phyloP scores from a whole-genome alignment of 2,888 invertebrate species.

The Lepetodrilus schrolli region DNA sequence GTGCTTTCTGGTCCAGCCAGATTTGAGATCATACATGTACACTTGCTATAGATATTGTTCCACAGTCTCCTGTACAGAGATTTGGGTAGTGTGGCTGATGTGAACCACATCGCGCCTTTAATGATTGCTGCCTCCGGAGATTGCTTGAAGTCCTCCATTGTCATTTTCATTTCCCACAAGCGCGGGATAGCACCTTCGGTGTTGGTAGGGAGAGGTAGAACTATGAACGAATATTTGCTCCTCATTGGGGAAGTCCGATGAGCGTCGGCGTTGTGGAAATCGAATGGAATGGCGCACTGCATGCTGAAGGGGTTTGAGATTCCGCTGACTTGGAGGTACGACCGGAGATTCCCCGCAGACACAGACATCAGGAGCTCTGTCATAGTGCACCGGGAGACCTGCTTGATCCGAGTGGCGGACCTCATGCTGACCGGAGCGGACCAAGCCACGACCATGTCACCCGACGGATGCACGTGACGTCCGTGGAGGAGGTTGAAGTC shows the following conservation, averaged over 20 bases:
- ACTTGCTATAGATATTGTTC: conserved; percentile 62
- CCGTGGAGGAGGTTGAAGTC: conserved; percentile 77
- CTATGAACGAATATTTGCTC: conserved; percentile 57
- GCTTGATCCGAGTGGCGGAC: conserved; percentile 76
- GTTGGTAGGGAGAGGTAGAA: conserved; percentile 77
- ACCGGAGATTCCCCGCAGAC: conserved; percentile 77
- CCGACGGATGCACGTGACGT: conserved; percentile 62
- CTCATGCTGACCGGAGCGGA: conserved; percentile 77
- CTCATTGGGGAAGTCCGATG: conserved; percentile 30
- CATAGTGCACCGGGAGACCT: conserved; percentile 78
- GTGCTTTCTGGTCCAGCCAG: conserved; percentile 77
- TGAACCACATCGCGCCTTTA: conserved; percentile 76
- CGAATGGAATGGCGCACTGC: conserved; percentile 73
- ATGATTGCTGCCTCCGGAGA: conserved; percentile 78
- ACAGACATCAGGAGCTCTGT: conserved; percentile 79
- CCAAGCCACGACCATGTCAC: conserved; percentile 76
- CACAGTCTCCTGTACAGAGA: conserved; percentile 67
- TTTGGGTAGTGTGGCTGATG: conserved; percentile 74
- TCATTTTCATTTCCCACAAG: conserved; percentile 78
- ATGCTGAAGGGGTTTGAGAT: conserved; percentile 77
- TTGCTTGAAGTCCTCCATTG: conserved; percentile 77
- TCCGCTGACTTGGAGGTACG: conserved; percentile 77
- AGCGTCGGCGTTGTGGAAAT: conserved; percentile 55
- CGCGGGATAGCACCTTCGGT: conserved; percentile 80
- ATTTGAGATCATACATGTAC: conserved; percentile 75